Evolutionary conservation across 2,888 invertebrate species (phyloP).

Genomic region (Diplazon laetatorius): DNA sequence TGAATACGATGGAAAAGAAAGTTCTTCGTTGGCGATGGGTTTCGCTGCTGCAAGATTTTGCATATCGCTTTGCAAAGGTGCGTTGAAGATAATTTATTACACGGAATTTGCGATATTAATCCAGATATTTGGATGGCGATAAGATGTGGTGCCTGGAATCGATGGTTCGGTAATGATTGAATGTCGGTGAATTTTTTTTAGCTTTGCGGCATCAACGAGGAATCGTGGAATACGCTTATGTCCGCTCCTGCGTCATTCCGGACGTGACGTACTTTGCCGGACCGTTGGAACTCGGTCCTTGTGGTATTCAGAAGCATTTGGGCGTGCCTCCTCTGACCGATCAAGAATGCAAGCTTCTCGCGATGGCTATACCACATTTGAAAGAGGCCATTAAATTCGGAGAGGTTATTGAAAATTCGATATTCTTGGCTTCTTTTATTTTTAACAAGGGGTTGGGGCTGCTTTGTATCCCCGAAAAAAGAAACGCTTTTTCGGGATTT

Average conservation of each 20-base stretch:
- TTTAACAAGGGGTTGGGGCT: no score
- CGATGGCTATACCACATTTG: constrained; percentile 67
- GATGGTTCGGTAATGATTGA: no score
- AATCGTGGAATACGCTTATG: constrained; percentile 76
- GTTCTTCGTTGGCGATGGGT: constrained; percentile 86
- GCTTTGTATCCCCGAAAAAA: no score
- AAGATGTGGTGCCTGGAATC: background rate
- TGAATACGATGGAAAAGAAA: constrained; percentile 85
- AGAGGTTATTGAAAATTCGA: constrained; percentile 68
- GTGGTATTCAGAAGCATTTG: constrained; percentile 75
- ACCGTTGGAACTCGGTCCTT: constrained; percentile 75
- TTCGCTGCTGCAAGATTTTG: constrained; percentile 86
- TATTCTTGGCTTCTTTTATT: background rate
- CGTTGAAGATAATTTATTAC: background rate
- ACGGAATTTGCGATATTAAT: background rate
- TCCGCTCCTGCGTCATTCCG: constrained; percentile 74
- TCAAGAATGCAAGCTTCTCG: constrained; percentile 71
- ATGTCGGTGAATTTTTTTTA: no score
- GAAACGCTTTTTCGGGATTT: no score
- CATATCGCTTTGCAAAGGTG: constrained; percentile 84
- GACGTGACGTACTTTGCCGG: constrained; percentile 75
- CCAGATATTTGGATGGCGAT: background rate
- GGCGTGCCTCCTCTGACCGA: constrained; percentile 72
- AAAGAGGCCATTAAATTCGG: constrained; percentile 69
- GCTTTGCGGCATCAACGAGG: constrained; percentile 69